These are phyloP conservation scores for Notocelia uddmanniana DNA, from an alignment of 2,888 invertebrate genomes.

Conservation along the genomic window DNA sequence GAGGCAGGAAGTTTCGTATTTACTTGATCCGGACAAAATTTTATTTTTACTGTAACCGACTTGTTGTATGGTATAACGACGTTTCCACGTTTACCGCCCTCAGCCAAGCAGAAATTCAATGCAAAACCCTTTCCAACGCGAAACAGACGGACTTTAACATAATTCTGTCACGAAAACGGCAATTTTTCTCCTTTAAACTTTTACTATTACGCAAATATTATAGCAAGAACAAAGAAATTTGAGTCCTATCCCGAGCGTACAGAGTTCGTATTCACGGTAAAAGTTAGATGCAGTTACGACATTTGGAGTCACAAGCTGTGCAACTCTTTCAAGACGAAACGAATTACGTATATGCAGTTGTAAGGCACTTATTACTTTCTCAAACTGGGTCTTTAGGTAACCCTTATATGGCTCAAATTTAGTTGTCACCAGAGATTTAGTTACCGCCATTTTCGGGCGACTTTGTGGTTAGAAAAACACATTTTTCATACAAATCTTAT, in stretches of 20 bases:
- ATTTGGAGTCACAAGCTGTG: background rate
- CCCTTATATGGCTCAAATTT: background rate
- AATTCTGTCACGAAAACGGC: slow-evolving; percentile 17
- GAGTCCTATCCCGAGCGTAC: background rate
- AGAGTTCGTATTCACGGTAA: background rate
- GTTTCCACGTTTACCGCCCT: background rate
- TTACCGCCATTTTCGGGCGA: slow-evolving; percentile 13
- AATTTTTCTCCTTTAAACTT: slow-evolving; percentile 14
- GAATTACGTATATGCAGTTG: background rate
- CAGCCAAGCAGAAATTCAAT: slow-evolving; percentile 7
- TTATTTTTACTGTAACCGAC: too few species aligned
- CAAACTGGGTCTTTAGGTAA: background rate
- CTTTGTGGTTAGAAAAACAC: slow-evolving; percentile 4
- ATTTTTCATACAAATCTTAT: slow-evolving; percentile 25
- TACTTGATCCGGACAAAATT: too few species aligned
- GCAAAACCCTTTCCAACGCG: slow-evolving; percentile 1
- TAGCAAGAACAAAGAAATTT: background rate
- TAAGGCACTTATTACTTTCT: background rate
- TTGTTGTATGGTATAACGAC: background rate
- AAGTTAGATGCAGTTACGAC: background rate
- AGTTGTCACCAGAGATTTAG: slow-evolving; percentile 26
- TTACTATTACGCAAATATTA: slow-evolving; percentile 3
- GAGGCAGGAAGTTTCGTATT: too few species aligned
- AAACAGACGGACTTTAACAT: slow-evolving; percentile 17
- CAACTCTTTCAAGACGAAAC: background rate